Evolutionary conservation across 2,888 invertebrate species (phyloP).

Genomic region (Sminthurides aquaticus): DNA sequence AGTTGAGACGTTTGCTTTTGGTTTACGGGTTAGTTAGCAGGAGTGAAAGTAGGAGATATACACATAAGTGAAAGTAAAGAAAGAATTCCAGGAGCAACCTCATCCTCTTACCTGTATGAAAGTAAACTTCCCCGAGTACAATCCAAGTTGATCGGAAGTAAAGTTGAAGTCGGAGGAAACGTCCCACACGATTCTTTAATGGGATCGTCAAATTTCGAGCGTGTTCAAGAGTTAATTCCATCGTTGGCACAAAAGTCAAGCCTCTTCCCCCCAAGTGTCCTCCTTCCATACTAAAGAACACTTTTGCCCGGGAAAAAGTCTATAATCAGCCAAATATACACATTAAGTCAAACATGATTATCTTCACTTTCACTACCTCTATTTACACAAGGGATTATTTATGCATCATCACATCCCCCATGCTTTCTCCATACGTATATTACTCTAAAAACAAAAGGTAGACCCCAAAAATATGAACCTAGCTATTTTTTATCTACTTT

Average conservation of each 20-base stretch:
- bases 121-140: constrained; percentile 75
- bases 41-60: too few species aligned
- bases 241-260: constrained; percentile 67
- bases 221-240: constrained; percentile 58
- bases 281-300: constrained; percentile 67
- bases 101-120: constrained; percentile 69
- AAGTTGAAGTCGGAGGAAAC: constrained; percentile 65
- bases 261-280: constrained; percentile 61
- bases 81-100: too few species aligned
- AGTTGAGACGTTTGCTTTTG: too few species aligned
- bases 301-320: constrained; percentile 70
- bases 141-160: constrained; percentile 73
- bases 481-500: too few species aligned
- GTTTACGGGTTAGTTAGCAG: too few species aligned
- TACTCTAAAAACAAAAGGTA: too few species aligned
- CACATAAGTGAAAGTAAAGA: too few species aligned
- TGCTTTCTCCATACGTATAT: too few species aligned
- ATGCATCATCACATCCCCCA: too few species aligned
- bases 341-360: background rate
- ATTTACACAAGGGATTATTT: background rate
- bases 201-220: constrained; percentile 74
- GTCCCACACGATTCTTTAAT: constrained; percentile 66
- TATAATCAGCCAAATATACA: constrained; percentile 46
- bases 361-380: background rate
- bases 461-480: too few species aligned